Conservation (phyloP, 2,797 vertebrate genomes). For the Sebastes diaconus region DNA sequence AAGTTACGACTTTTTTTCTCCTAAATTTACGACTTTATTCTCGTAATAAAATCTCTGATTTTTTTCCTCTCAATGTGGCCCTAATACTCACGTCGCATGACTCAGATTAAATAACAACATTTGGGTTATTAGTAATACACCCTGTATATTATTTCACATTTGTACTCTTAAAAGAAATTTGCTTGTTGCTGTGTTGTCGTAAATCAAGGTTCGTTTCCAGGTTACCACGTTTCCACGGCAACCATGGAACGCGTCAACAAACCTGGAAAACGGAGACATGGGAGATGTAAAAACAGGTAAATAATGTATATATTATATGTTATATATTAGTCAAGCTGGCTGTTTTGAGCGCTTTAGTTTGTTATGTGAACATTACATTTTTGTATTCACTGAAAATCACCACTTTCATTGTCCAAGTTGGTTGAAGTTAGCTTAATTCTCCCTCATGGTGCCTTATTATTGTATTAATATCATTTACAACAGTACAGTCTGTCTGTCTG, state of each 20-base stretch:
- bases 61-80: too few species aligned
- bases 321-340: too few species aligned
- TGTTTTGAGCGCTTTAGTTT: background rate
- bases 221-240: conserved; percentile 29
- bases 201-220: conserved; percentile 4
- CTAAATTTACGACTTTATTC: too few species aligned
- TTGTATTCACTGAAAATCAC: background rate
- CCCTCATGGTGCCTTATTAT: background rate
- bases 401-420: background rate
- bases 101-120: background rate
- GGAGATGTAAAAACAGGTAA: conserved; percentile 44
- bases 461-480: background rate
- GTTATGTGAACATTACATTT: background rate
- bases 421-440: background rate
- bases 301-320: background rate
- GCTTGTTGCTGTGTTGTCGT: background rate
- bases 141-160: too few species aligned
- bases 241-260: conserved; percentile 60
- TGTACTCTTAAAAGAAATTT: too few species aligned
- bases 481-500: background rate
- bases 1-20: too few species aligned
- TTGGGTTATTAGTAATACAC: background rate
- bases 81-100: too few species aligned
- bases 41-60: too few species aligned
- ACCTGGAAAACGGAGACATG: conserved; percentile 13